A percentile compares a stretch with the other conserved stretches of the same genome.
These are phyloP conservation scores for Sciurus niger DNA, from an alignment of 2,113 vertebrate species.

Conservation along the genomic window DNA sequence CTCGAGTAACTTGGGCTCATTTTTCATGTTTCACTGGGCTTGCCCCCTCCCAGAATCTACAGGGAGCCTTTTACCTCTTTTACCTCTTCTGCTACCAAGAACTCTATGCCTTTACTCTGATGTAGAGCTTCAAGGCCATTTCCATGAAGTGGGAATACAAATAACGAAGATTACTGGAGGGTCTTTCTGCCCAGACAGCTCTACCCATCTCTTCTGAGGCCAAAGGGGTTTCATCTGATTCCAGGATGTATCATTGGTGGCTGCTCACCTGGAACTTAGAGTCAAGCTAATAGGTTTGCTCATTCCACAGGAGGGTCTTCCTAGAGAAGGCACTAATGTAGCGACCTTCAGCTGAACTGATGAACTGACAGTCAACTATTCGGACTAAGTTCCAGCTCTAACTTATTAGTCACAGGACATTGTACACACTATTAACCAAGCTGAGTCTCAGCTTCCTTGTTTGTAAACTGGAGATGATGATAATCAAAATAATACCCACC, in stretches of 20 bases:
- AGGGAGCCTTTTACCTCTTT: not conserved
- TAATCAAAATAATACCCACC: not conserved
- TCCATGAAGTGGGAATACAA: not conserved
- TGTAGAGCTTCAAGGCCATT: not conserved
- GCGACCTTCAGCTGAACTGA: not conserved
- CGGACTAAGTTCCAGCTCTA: not conserved
- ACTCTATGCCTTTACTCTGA: not conserved
- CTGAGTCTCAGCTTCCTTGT: not conserved
- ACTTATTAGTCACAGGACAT: not conserved
- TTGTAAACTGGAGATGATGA: slow-evolving; percentile 13
- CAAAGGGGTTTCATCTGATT: not conserved
- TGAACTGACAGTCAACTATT: not conserved
- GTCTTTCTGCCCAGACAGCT: not conserved
- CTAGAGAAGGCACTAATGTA: not conserved
- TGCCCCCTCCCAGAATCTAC: not conserved
- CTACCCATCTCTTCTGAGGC: not conserved
- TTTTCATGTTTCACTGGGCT: not conserved
- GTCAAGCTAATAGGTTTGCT: not conserved
- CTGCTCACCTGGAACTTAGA: not conserved
- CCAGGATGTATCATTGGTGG: not conserved
- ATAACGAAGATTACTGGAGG: not conserved
- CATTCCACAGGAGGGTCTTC: not conserved
- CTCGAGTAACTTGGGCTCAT: not conserved
- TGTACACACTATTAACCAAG: not conserved
- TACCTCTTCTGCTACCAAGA: not conserved